Evolutionary conservation across 1,140 invertebrate genomes (phyloP), one percentile per base, ranked within the genome.

Genomic region (Spodoptera frugiperda): DNA sequence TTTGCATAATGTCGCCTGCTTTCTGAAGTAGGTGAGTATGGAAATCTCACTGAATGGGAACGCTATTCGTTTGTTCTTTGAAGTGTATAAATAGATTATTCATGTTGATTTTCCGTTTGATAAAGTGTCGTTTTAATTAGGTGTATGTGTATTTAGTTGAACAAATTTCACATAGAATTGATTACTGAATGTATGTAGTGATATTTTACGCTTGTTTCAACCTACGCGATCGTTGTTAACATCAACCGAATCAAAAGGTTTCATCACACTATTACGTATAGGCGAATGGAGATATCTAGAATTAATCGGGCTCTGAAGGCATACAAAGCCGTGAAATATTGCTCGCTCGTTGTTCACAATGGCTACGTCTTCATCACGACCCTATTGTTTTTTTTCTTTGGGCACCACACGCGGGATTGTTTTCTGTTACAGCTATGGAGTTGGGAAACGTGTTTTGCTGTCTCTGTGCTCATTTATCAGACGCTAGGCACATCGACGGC

Each of bases 271-370:
- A 88, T 90, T 81, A 78, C 89, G 89, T 89, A 89, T 91, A 89
- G 81, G 82, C 80, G 86, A 93, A 93, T 92, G 85, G 92, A 94
- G 92, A 93, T 94, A 93, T 94, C 90, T 92, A 91, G 90, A 90
- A 93, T 94, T 94, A 94, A 93, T 94, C 92, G 92, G 79, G 81
- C 86, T 86, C 89, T 89, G 87, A 88, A 89, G 84, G 88, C 84
- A 88, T 85, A 94, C 91, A 94, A 93, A 93, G 91, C 87, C 82
- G 91, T 94, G 91, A 94, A 93, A 91, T 94, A 94, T 94, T 81
- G 87, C 87, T 83, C 85, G 87, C 87, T 94, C 92, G 88, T 89
- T 85, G 85, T 80, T 86, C 90, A 94, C 92, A 94, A 94, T 94
- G 90, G 89, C 83, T 90, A 94, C 91, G 91, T 94, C 92, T 94